These are phyloP conservation scores for Trididemnum nubilum DNA, from an alignment of 23 tunicate species.

Conservation along the genomic window DNA sequence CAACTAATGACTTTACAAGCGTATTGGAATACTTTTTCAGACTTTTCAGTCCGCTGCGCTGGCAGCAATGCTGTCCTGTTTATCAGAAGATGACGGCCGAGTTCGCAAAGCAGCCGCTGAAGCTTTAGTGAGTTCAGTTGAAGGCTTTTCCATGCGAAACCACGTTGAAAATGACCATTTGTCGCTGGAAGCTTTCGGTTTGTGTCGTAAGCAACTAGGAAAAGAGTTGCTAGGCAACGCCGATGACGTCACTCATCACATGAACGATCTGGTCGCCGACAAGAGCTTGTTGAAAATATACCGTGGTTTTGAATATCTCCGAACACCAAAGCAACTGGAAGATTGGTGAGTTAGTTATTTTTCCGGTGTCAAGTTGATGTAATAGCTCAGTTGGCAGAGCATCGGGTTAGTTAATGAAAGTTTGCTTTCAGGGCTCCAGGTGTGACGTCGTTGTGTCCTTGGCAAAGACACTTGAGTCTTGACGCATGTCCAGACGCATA, in stretches of 20 bases:
- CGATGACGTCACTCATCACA: constrained; percentile 1
- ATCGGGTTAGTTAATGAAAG: background rate
- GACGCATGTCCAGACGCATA: too few species aligned
- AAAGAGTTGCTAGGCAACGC: background rate
- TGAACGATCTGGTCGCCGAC: constrained; percentile 17
- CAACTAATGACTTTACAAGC: too few species aligned
- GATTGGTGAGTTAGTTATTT: constrained; percentile 42
- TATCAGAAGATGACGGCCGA: constrained; percentile 53
- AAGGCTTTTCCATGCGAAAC: background rate
- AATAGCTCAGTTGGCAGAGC: background rate
- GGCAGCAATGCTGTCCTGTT: constrained; percentile 16
- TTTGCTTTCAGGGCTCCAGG: background rate
- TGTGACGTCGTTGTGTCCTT: too few species aligned
- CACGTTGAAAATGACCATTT: constrained; percentile 8
- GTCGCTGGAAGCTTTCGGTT: constrained; percentile 30
- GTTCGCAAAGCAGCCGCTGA: constrained; percentile 57
- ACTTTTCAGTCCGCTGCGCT: constrained; percentile 4
- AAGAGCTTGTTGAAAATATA: constrained; percentile 67
- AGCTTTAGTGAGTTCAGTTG: constrained; percentile 26
- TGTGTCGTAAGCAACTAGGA: constrained; percentile 41
- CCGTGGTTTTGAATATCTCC: constrained; percentile 47
- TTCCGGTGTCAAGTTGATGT: background rate
- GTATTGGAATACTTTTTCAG: too few species aligned
- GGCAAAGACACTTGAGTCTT: too few species aligned
- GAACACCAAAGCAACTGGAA: background rate